Evolutionary conservation across 2,888 invertebrate genomes (phyloP).

Genomic region (Tenthredo amoena): DNA sequence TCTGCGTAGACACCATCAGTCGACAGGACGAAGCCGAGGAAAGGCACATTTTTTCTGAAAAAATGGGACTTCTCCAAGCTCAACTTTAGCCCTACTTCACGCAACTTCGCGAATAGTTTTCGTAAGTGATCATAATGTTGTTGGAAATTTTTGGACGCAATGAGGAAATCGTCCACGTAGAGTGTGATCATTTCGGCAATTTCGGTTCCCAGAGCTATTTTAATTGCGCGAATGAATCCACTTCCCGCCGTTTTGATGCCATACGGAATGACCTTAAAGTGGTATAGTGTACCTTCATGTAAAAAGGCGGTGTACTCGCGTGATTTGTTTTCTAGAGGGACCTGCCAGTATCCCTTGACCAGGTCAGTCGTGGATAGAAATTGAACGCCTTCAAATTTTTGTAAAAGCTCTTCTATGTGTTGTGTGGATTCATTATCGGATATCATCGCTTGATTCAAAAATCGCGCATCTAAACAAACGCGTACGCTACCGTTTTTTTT

Average conservation of each 20-base stretch:
- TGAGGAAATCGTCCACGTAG: slow-evolving; percentile 25
- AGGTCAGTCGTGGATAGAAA: slow-evolving; percentile 59
- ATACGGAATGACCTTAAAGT: slow-evolving; percentile 66
- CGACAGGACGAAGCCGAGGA: slow-evolving; percentile 6
- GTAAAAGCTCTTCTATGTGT: slow-evolving; percentile 55
- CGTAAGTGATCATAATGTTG: slow-evolving; percentile 1
- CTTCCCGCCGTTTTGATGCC: slow-evolving; percentile 56
- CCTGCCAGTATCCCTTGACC: slow-evolving; percentile 62
- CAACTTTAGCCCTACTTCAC: neutral
- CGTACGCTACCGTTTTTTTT: slow-evolving; percentile 67
- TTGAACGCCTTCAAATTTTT: slow-evolving; percentile 57
- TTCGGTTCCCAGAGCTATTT: neutral
- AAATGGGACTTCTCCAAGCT: neutral
- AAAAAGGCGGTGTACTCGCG: slow-evolving; percentile 61
- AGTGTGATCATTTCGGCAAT: neutral
- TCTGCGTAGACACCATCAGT: neutral
- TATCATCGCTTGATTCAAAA: slow-evolving; percentile 65
- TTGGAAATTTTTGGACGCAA: neutral
- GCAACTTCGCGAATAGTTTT: neutral
- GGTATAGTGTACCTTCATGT: slow-evolving; percentile 60
- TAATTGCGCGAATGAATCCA: slow-evolving; percentile 22
- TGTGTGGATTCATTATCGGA: slow-evolving; percentile 63
- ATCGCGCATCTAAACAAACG: slow-evolving; percentile 67
- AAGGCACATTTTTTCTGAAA: slow-evolving; percentile 1
- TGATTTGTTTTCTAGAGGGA: slow-evolving; percentile 57